Evolutionary conservation across 1,140 invertebrate species (phyloP), one percentile per base, ranked within the genome.

Genomic region (Scaptomyza pallida): DNA sequence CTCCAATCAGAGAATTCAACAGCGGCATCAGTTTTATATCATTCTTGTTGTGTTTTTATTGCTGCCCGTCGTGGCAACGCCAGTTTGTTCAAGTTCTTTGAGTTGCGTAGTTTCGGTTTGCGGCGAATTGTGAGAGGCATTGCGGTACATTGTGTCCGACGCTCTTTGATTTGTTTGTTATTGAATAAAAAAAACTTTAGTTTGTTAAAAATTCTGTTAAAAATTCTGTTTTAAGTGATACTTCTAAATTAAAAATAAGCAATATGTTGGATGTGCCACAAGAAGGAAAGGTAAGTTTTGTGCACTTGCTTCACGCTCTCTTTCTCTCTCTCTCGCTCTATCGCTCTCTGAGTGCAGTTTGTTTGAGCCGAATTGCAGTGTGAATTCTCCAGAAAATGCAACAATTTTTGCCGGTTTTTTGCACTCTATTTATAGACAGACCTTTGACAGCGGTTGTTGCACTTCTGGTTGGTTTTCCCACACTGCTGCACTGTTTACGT

Each of bases 181-280:
- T 50, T 40, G 50, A 23, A 26, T 8, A 19, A 26, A 59, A 44
- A n/a, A 47, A 47, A 16, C n/a, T 43, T 5, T 35, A 37, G 23
- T 26, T 37, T 51, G 21, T 21, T n/a, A 33, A 10, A n/a, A 45
- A 23, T 57, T 19, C 12, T 12, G 12, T 57, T 45, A 33, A 10
- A n/a, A 45, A 23, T 57, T 19, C 12, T 12, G 12, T 57, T 45
- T 12, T 6, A 6, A 3, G 54, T 57, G 21, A 30, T 44, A 33
- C 44, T 17, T 19, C 8, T 5, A 26, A 44, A 33, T 48, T 63
- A 64, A 45, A n/a, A 33, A 55, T 13, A 63, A 65, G 10, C 41
- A 90, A 72, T 68, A 90, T 91, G 89, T 77, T 91, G 79, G 89
- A 89, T 89, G 52, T 91, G 33, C 89, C 89, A 44, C 62, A 83